Evolutionary conservation across 2,113 vertebrate genomes (phyloP).

Genomic region (Gallinago media): DNA sequence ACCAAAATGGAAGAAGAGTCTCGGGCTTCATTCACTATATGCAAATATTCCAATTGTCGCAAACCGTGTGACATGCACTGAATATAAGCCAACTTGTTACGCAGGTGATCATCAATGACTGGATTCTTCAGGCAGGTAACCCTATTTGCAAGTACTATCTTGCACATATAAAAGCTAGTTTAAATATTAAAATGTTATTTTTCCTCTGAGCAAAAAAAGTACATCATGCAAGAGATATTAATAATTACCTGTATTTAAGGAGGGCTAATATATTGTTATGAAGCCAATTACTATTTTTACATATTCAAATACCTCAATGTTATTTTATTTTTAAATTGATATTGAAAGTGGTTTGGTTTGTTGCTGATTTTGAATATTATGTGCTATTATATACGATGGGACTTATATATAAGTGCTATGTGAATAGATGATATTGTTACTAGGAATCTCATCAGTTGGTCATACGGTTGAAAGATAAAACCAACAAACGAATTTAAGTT

Average conservation of each 20-base stretch:
- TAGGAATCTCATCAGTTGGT: background rate
- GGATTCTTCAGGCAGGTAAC: background rate
- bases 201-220: background rate
- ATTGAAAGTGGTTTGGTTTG: background rate
- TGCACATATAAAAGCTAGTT: background rate
- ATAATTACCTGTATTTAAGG: background rate
- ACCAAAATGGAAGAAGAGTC: background rate
- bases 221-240: background rate
- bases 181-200: background rate
- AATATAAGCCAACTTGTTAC: background rate
- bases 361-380: conserved; percentile 50
- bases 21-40: background rate
- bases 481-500: conserved; percentile 29
- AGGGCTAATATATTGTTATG: background rate
- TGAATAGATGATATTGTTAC: conserved; percentile 1
- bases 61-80: background rate
- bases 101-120: background rate
- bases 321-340: conserved; percentile 24
- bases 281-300: background rate
- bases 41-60: background rate
- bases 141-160: background rate
- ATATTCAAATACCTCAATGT: background rate
- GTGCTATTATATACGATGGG: background rate
- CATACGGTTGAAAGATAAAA: conserved; percentile 48
- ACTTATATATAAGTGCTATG: background rate